Base-by-base conservation (phyloP, 2,113 vertebrate genomes). In the Calcarius ornatus region DNA sequence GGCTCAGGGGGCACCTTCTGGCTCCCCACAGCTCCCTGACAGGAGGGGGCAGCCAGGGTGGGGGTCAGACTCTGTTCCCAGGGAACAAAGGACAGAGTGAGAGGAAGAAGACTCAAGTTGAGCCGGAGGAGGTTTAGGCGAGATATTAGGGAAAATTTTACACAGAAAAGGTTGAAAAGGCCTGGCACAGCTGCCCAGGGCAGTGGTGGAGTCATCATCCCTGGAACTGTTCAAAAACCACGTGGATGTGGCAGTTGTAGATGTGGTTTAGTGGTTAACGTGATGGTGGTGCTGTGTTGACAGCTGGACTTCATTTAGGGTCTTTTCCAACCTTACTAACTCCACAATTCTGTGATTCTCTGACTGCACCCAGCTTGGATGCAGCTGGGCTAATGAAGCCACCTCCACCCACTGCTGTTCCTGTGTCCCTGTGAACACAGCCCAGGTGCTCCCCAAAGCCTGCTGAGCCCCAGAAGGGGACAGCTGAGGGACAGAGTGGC, bases 11-110 rank as follows among this genome's bases (percentile, higher is more conserved):
- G 1, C 22, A 30, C 23, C 20, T 40, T 66, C 2, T 45, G 28
- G 11, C 38, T 81, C 35, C 9, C 1, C 63, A 51, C 30, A 75
- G 14, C 2, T 31, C 69, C 60, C 61, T 53, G 61, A 30, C 11
- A 75, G 31, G 14, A 72, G 15, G 5, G n/a, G 4, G 2, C 25
- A 57, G 50, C 17, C 0, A 2, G 20, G 30, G 21, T 6, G 15
- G 16, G 8, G 16, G 5, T 35, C 16, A 1, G 65, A 11, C 57
- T 63, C 56, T 80, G 57, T 59, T 57, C 37, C 21, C 30, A 71
- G n/a, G n/a, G 47, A 63, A 71, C 31, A 42, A 38, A 4, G 35
- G 50, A 42, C 11, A 64, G 25, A 31, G 48, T 2, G 31, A 65
- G 35, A 57, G 25, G 14, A 13, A 65, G 11, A 0, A 0, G 50